Conservation (phyloP, 2,888 invertebrate genomes). For the Ditylenchus weischeri region DNA sequence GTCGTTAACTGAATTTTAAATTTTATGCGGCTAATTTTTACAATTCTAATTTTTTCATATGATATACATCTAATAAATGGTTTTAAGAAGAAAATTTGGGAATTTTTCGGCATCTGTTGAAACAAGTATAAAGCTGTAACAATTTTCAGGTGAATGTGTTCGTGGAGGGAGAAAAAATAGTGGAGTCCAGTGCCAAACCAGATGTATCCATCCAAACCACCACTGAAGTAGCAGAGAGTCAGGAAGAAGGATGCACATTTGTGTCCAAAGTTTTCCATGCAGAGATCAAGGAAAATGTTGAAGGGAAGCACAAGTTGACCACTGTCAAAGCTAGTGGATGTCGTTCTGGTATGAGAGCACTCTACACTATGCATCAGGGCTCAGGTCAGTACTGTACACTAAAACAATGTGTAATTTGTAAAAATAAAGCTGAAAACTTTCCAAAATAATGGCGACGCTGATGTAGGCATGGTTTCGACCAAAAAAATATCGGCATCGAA, state of each 20-base stretch:
- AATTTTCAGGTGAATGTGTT: constrained; percentile 40
- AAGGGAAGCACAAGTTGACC: constrained; percentile 30
- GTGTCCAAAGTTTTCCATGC: constrained; percentile 43
- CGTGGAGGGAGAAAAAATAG: constrained; percentile 32
- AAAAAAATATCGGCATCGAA: too few relatives aligned
- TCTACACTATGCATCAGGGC: constrained; percentile 15
- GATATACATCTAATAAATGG: too few relatives aligned
- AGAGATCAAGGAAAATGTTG: constrained; percentile 44
- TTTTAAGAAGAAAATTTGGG: too few relatives aligned
- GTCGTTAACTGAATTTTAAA: too few relatives aligned
- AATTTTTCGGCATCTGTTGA: not conserved
- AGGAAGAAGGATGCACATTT: constrained; percentile 29
- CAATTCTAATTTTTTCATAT: too few relatives aligned
- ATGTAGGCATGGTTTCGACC: too few relatives aligned
- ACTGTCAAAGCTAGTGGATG: constrained; percentile 31
- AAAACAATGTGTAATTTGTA: too few relatives aligned
- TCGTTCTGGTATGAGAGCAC: not conserved
- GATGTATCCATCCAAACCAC: not conserved
- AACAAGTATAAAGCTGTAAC: not conserved
- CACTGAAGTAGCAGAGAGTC: not conserved
- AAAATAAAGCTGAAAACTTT: too few relatives aligned
- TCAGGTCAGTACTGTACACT: not conserved
- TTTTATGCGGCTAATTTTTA: too few relatives aligned
- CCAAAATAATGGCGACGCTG: too few relatives aligned
- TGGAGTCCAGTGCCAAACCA: constrained; percentile 15